phyloP scores from a whole-genome alignment of 2,797 vertebrate species.

The Champsocephalus gunnari region DNA sequence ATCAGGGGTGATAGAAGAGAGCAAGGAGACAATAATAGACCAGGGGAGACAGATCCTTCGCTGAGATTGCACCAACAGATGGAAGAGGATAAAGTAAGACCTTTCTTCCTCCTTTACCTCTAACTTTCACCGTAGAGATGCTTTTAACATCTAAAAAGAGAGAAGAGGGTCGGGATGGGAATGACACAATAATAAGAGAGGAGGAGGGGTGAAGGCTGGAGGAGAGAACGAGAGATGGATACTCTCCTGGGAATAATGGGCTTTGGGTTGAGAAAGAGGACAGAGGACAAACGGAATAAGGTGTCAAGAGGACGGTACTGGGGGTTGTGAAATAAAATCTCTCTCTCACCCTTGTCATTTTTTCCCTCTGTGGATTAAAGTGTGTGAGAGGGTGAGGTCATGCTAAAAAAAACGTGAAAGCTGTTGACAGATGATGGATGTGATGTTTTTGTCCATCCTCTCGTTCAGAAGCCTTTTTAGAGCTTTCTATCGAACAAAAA shows the following conservation, averaged over 20 bases:
- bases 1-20: slow-evolving; percentile 32
- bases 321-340: slow-evolving; percentile 20
- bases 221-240: slow-evolving; percentile 19
- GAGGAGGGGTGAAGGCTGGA: slow-evolving; percentile 7
- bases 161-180: slow-evolving; percentile 8
- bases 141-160: slow-evolving; percentile 31
- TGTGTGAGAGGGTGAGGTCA: slow-evolving; percentile 26
- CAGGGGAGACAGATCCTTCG: slow-evolving; percentile 7
- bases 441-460: slow-evolving; percentile 15
- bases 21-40: slow-evolving; percentile 33
- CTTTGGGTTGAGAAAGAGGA: slow-evolving; percentile 12
- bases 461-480: slow-evolving; percentile 19
- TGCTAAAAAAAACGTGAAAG: slow-evolving; percentile 10
- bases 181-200: slow-evolving; percentile 21
- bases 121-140: slow-evolving; percentile 2
- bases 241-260: slow-evolving; percentile 33
- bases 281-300: slow-evolving; percentile 19
- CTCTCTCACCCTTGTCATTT: slow-evolving; percentile 15
- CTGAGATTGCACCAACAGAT: slow-evolving; percentile 23
- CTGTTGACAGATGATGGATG: slow-evolving; percentile 30
- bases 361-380: slow-evolving; percentile 43
- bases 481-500: slow-evolving; percentile 18
- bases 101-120: not conserved
- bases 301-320: slow-evolving; percentile 4
- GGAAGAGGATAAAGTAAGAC: slow-evolving; percentile 4